A percentile compares a stretch with the other conserved stretches of the same genome.
phyloP scores from a whole-genome alignment of 92 coral and sea anemone genomes.

The Porites evermanni region DNA sequence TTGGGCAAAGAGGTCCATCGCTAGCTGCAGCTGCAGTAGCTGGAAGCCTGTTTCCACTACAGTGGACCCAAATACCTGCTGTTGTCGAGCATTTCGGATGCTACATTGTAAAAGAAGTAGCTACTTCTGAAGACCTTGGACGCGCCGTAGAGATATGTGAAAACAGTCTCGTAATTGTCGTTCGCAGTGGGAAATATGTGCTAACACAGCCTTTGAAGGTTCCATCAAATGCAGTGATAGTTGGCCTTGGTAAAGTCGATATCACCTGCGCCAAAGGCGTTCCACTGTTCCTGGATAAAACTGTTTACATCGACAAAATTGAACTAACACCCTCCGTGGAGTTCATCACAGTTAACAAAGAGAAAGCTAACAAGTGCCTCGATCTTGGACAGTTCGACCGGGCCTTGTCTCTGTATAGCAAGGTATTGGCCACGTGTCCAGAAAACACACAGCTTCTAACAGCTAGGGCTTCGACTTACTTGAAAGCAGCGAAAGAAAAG shows the following conservation, averaged over 20 bases:
- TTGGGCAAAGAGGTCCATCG: neutral
- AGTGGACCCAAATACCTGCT: neutral
- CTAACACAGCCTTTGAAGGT: neutral
- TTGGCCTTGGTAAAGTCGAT: conserved; percentile 2
- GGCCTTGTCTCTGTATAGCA: neutral
- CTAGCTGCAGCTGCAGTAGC: conserved; percentile 24
- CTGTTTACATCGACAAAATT: conserved; percentile 1
- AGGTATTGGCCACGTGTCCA: neutral
- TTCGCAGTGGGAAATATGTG: neutral
- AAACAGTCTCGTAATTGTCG: neutral
- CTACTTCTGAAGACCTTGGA: neutral
- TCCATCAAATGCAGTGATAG: neutral
- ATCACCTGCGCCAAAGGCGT: neutral
- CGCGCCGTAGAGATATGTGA: neutral
- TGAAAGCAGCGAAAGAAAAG: neutral
- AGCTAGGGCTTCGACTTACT: neutral
- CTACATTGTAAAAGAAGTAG: neutral
- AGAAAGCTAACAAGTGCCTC: neutral
- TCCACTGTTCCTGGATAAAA: neutral
- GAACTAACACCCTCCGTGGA: neutral
- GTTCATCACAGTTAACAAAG: neutral
- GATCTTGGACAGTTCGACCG: neutral
- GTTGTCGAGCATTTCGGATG: neutral
- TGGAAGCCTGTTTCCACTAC: neutral
- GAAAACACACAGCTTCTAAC: conserved; percentile 1